Evolutionary conservation across 2,797 vertebrate genomes (phyloP), one percentile per base, ranked within the genome.

Genomic region (Myotis findleyi): DNA sequence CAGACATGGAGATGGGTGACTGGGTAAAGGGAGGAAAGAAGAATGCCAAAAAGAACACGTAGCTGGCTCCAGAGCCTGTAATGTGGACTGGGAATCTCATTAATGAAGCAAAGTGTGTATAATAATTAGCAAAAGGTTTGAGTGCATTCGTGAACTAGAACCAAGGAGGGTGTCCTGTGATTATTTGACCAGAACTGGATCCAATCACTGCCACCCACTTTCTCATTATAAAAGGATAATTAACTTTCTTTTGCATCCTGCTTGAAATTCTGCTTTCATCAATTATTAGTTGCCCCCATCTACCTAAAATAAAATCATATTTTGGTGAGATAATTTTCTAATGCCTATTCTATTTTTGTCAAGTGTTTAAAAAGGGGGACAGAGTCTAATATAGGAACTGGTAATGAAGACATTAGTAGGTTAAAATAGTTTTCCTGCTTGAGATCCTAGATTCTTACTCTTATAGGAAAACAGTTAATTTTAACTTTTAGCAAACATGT

Each of bases 321-420:
- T 95, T 90, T 96, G 75, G 97, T 95, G 49, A 92, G 95, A 96
- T 85, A 85, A 84, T 77, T 96, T 84, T 36, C 55, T 94, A 97
- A 97, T 71, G 94, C 85, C 72, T 95, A 76, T 53, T 84, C 27
- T 47, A 62, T 80, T 79, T 91, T 88, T 95, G 79, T 38, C 79
- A 90, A 87, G 51, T 91, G 41, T 89, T 62, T 71, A 21, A 76
- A 76, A 68, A 91, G 23, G 20, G 85, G 14, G 44, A 23, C 5
- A 72, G 33, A 85, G 20, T 72, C 36, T 27, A 76, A 75, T 17
- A 62, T 8, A 85, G 18, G 66, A 93, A 91, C 7, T 20, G 30
- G 84, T 33, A 68, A 83, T 69, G 33, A 81, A 88, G 79, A 76
- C 10, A 41, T n/a, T 25, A 82, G 12, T 30, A 80, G 41, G 83